Percentiles rank a stretch among this genome's conserved stretches.
Evolutionary conservation across 2,797 vertebrate species (phyloP).

Genomic region (Potorous gilbertii): DNA sequence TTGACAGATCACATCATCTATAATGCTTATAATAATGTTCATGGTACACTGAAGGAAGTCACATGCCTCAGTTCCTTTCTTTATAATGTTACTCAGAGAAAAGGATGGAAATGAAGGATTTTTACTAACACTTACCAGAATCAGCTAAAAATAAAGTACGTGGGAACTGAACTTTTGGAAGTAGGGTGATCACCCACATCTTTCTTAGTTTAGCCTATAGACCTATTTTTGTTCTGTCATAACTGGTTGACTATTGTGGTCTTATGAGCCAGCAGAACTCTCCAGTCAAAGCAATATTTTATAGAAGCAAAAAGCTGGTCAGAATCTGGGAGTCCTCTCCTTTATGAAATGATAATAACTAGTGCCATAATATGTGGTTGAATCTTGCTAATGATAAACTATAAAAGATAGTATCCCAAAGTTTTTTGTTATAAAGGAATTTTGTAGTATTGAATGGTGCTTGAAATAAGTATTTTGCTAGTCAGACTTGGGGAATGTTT

Average conservation of each 20-base stretch:
- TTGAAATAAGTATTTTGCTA: background rate
- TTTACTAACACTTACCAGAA: slow-evolving; percentile 50
- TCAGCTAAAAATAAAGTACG: slow-evolving; percentile 69
- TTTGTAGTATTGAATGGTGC: background rate
- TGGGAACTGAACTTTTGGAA: slow-evolving; percentile 55
- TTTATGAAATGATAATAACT: slow-evolving; percentile 44
- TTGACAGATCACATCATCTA: slow-evolving; percentile 43
- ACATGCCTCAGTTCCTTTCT: slow-evolving; percentile 75
- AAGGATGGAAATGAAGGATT: slow-evolving; percentile 63
- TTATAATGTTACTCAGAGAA: slow-evolving; percentile 59
- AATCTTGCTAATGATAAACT: background rate
- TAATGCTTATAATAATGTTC: slow-evolving; percentile 55
- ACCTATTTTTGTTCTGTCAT: slow-evolving; percentile 64
- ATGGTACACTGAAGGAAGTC: slow-evolving; percentile 68
- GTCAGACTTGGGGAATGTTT: background rate
- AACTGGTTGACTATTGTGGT: slow-evolving; percentile 56
- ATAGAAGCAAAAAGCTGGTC: slow-evolving; percentile 47
- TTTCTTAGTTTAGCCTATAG: slow-evolving; percentile 64
- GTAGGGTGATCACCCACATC: slow-evolving; percentile 54
- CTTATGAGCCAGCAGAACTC: slow-evolving; percentile 10
- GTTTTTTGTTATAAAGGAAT: background rate
- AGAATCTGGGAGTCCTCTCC: slow-evolving; percentile 37
- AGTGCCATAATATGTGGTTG: slow-evolving; percentile 21
- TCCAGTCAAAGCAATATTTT: slow-evolving; percentile 64
- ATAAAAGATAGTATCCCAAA: background rate